A percentile compares a stretch with the other conserved stretches of the same genome.
phyloP scores from a whole-genome alignment of 2,797 vertebrate genomes.

The Galaxias olidus region DNA sequence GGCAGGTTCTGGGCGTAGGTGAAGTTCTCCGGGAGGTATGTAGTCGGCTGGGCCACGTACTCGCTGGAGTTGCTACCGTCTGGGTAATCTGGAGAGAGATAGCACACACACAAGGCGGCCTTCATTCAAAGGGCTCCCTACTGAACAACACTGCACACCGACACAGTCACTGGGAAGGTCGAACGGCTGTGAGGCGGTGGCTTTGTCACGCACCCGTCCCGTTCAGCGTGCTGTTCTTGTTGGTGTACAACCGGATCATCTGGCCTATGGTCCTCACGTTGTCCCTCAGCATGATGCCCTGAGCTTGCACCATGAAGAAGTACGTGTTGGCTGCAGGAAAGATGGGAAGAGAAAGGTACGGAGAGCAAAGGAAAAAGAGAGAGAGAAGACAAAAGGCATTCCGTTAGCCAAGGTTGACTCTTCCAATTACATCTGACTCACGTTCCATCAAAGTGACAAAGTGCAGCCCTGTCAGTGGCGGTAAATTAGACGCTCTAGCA shows the following conservation, averaged over 20 bases:
- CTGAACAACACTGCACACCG: too few species aligned
- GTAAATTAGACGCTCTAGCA: background rate
- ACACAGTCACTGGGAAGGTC: too few species aligned
- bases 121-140: too few species aligned
- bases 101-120: background rate
- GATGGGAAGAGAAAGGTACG: background rate
- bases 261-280: conserved; percentile 95
- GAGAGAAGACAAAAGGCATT: background rate
- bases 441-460: background rate
- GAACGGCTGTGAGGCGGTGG: too few species aligned
- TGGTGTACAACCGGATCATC: conserved; percentile 95
- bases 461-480: background rate
- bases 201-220: conserved; percentile 83
- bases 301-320: conserved; percentile 98
- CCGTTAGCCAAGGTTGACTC: background rate
- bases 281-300: conserved; percentile 95
- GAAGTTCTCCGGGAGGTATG: conserved; percentile 96
- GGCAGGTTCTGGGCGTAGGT: conserved; percentile 88
- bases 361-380: background rate
- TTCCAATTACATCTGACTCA: background rate
- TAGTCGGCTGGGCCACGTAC: conserved; percentile 86
- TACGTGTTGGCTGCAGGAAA: conserved; percentile 88
- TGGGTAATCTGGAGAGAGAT: conserved; percentile 83
- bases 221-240: conserved; percentile 92
- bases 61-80: conserved; percentile 94